These are phyloP conservation scores for Branchipolynoe longqiensis DNA, from an alignment of 2,888 invertebrate genomes.

Conservation along the genomic window DNA sequence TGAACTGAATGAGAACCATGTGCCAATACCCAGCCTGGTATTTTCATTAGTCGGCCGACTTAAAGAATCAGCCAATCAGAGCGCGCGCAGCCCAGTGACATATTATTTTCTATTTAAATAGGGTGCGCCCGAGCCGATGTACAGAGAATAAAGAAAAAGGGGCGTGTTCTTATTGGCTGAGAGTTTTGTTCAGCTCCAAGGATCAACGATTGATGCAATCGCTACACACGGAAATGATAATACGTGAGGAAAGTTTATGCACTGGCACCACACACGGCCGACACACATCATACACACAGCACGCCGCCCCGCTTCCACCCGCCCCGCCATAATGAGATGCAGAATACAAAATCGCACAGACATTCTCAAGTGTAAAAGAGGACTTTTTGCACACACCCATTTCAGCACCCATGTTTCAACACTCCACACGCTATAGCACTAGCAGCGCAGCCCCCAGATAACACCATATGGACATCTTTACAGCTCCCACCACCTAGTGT, in stretches of 20 bases:
- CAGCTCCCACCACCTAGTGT: too few relatives aligned
- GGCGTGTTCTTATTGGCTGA: conserved; percentile 54
- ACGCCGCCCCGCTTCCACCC: conserved; percentile 9
- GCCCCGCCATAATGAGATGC: conserved; percentile 24
- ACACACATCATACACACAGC: conserved; percentile 14
- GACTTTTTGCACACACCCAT: conserved; percentile 10
- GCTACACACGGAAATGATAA: conserved; percentile 56
- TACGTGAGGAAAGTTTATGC: conserved; percentile 46
- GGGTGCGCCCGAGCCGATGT: conserved; percentile 36
- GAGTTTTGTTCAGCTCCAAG: conserved; percentile 52
- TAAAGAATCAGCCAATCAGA: conserved; percentile 58
- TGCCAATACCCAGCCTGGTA: conserved; percentile 56
- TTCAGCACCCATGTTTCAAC: too few relatives aligned
- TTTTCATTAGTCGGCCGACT: conserved; percentile 56
- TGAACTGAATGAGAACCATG: conserved; percentile 55
- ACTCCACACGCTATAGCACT: too few relatives aligned
- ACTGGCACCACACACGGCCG: neutral
- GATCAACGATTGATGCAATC: conserved; percentile 50
- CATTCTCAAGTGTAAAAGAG: conserved; percentile 17
- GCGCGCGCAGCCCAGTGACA: conserved; percentile 34
- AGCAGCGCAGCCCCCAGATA: too few relatives aligned
- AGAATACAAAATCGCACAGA: conserved; percentile 27
- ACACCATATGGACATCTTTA: too few relatives aligned
- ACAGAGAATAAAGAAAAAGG: conserved; percentile 51
- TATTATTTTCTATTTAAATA: conserved; percentile 58